Percentiles rank a stretch among this genome's conserved stretches.
These are phyloP conservation scores for Ginglymostoma cirratum DNA, from an alignment of 2,113 vertebrate species.

Conservation along the genomic window DNA sequence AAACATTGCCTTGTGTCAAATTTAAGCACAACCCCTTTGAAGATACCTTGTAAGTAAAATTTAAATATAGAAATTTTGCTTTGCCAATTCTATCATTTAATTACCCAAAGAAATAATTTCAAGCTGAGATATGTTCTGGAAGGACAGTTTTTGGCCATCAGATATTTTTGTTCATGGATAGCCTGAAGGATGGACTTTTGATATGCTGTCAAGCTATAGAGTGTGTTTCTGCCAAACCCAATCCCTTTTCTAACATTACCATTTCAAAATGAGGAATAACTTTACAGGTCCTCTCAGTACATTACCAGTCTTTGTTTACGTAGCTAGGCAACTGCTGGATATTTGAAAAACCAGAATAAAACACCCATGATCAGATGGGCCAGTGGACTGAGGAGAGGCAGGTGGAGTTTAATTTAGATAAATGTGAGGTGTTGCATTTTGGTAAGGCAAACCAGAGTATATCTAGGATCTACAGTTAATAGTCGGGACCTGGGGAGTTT, in stretches of 20 bases:
- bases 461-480: too few relatives aligned
- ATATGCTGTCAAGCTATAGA: neutral
- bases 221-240: neutral
- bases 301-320: neutral
- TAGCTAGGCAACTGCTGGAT: neutral
- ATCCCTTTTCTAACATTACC: too few relatives aligned
- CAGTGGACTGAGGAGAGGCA: too few relatives aligned
- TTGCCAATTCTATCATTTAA: neutral
- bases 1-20: too few relatives aligned
- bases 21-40: neutral
- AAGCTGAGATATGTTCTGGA: neutral
- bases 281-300: neutral
- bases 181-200: neutral
- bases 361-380: too few relatives aligned
- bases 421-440: too few relatives aligned
- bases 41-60: neutral
- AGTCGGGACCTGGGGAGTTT: too few relatives aligned
- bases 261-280: neutral
- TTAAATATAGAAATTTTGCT: neutral
- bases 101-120: neutral
- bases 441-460: too few relatives aligned
- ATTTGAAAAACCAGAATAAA: neutral
- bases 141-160: neutral
- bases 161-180: neutral
- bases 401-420: too few relatives aligned